Evolutionary conservation across 2,888 invertebrate genomes (phyloP), one percentile per base, ranked within the genome.

Genomic region (Leptinotarsa peninsularis): DNA sequence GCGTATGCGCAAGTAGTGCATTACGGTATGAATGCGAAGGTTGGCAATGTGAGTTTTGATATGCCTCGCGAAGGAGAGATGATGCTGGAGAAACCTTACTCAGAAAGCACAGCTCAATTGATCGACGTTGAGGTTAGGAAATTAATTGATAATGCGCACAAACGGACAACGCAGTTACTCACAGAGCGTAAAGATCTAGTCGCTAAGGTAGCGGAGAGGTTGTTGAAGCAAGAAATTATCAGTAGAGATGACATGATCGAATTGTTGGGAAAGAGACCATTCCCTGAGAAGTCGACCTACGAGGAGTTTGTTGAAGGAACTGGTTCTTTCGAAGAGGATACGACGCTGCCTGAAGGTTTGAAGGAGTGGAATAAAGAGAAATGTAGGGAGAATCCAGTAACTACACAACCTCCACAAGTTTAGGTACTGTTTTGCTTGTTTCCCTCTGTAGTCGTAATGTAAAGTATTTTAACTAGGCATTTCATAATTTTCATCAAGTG

Each of bases 251-350:
- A 99, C 86, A 98, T 99, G 98, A 96, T 99, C 78, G 98, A 98
- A 87, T 89, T 99, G 52, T 90, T 74, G 50, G 99, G 99, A 0
- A 91, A 93, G 43, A 90, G 99, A 81, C 99, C 99, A 0, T 99
- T 99, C 92, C 95, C 95, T 15, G 99, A 99, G 89, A 99, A 99
- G 90, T 98, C 98, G 17, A 99, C 99, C 14, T 99, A 99, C 85
- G 99, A 99, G 88, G 96, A 99, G 86, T 99, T 99, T 89, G 99
- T 99, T 0, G 98, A 98, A 89, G 98, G 98, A 2, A 98, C 98
- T 0, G 99, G 99, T 2, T 98, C 98, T 1, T 93, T 99, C 83
- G 99, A 99, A 80, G 99, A 99, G 89, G 96, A 99, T 84, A 98
- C 98, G 0, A 89, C 93, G 0, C 90, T 99, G 82, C 99, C 99